Conservation (phyloP, 1,140 invertebrate genomes). For the Ostrea denselamellosa region DNA sequence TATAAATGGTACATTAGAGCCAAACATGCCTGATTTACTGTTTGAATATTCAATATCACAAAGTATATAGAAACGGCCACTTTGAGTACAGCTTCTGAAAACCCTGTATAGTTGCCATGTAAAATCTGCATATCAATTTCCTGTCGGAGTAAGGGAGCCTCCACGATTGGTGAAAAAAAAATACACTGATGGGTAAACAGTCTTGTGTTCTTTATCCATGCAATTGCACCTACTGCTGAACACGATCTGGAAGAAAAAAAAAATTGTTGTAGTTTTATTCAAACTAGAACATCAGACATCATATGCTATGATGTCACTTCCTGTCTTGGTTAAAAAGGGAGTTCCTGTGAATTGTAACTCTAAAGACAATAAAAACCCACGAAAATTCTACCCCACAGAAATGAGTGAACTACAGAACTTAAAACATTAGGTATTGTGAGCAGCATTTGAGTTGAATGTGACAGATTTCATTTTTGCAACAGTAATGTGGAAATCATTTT, state of each 20-base stretch:
- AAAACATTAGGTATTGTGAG: no score
- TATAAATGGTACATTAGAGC: background rate
- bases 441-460: no score
- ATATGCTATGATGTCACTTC: no score
- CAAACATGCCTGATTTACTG: background rate
- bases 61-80: background rate
- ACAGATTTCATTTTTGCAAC: no score
- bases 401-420: no score
- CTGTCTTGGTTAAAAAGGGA: no score
- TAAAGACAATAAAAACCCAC: no score
- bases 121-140: background rate
- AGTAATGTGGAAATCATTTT: no score
- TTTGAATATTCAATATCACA: background rate
- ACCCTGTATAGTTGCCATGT: background rate
- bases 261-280: background rate
- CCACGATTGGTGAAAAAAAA: background rate
- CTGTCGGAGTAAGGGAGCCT: background rate
- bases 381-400: no score
- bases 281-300: no score
- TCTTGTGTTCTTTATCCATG: background rate
- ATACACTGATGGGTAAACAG: background rate
- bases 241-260: background rate
- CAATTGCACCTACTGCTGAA: conserved; percentile 24
- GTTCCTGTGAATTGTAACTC: no score
- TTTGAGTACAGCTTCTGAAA: background rate